Base-by-base conservation (phyloP, 2,113 vertebrate species). In the Eurypyga helias region DNA sequence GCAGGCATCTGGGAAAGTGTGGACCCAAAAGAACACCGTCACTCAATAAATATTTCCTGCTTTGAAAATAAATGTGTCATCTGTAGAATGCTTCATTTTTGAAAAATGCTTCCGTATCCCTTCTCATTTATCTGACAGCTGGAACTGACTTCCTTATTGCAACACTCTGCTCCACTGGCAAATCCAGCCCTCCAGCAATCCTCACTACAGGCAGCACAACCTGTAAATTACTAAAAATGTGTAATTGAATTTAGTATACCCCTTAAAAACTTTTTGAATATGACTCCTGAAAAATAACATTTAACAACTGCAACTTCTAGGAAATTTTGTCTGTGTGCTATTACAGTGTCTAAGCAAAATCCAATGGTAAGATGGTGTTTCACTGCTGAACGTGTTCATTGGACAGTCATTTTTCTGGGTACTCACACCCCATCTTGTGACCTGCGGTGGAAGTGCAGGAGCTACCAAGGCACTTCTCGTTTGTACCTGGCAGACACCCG, bases 361-460 rank as follows among this genome's bases (percentile, higher is more conserved):
- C 11, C 13, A 25, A 23, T 2, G 13, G 20, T 3, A 16, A 4
- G 51, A 28, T 1, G 17, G 29, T 7, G 3, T 29, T 51, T 43
- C 31, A 10, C 13, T 16, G 55, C 54, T 31, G 70, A 41, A 51
- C 0, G 29, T 1, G 45, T 31, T 23, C 31, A 18, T 36, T 4
- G 28, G 38, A 29, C 24, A 6, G 3, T 10, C 43, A 8, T 18
- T 23, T 17, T 12, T 34, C 19, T 4, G 51, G 31, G 46, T 25
- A 10, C 26, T 77, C 64, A 3, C 6, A 33, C 87, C 73, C 96
- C 96, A 95, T 33, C 96, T 92, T 60, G 79, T 89, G 96, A 55
- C 45, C 57, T 4, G 3, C 19, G 7, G 13, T 18, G 89, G 93
- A 83, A 96, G 25, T 28, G 83, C 94, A 89, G 78, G 49, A 19